phyloP scores from a whole-genome alignment of 2,113 vertebrate species.

The Ivindomyrus marchei region DNA sequence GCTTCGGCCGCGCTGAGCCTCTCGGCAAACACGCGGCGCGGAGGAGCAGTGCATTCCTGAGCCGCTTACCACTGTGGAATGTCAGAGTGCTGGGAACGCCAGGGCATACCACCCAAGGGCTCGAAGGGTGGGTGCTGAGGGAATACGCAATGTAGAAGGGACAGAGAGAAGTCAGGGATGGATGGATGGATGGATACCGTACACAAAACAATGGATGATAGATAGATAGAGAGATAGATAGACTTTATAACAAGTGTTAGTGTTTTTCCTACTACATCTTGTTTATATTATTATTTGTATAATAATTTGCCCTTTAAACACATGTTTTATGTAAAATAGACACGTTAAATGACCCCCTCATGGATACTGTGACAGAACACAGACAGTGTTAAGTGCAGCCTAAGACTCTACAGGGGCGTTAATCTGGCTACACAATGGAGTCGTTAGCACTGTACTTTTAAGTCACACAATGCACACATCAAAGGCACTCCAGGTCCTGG shows the following conservation, averaged over 20 bases:
- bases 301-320: background rate
- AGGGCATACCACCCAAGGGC: background rate
- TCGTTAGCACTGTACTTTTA: background rate
- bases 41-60: background rate
- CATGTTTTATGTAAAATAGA: background rate
- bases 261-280: background rate
- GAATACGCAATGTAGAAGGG: background rate
- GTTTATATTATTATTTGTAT: background rate
- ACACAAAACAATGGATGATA: background rate
- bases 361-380: background rate
- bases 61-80: background rate
- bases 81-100: background rate
- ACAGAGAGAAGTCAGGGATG: background rate
- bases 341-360: background rate
- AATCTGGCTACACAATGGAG: background rate
- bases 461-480: slow-evolving; percentile 9
- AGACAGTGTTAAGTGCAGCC: background rate
- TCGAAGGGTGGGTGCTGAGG: background rate
- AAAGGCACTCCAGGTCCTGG: background rate
- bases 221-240: background rate
- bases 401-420: background rate
- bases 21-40: background rate
- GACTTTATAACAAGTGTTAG: too few species aligned
- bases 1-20: background rate
- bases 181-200: background rate